A percentile compares a stretch with the other conserved stretches of the same genome.
phyloP scores from a whole-genome alignment of 2,888 invertebrate genomes.

The Aspidiotus rigidus region DNA sequence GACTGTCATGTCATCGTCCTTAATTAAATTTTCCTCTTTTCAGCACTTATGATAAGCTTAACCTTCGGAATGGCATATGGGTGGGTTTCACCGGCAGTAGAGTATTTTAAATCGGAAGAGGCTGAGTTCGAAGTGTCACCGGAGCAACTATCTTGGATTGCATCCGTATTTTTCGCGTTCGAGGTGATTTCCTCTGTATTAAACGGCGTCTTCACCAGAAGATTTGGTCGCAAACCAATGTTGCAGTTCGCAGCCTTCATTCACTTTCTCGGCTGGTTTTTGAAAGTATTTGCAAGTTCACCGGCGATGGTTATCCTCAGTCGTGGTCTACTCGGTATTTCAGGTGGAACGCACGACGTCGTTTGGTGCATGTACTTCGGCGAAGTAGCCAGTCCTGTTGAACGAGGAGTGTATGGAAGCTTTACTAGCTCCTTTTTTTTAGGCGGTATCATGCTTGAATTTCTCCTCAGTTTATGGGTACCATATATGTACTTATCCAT shows the following conservation, averaged over 20 bases:
- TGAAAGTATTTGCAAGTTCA: constrained; percentile 5
- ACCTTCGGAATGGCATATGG: constrained; percentile 6
- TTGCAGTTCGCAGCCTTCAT: too few species aligned
- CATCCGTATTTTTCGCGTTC: neutral
- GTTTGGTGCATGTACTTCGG: constrained; percentile 37
- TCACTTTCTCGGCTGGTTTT: constrained; percentile 3
- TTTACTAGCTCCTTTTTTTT: constrained; percentile 37
- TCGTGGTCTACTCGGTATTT: constrained; percentile 37
- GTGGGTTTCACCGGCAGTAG: constrained; percentile 20
- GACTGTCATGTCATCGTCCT: too few species aligned
- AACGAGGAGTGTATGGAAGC: constrained; percentile 37
- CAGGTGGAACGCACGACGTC: constrained; percentile 37
- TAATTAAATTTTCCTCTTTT: too few species aligned
- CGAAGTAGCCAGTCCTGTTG: constrained; percentile 36
- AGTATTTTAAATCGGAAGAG: neutral
- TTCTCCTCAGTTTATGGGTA: constrained; percentile 36
- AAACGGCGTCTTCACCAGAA: constrained; percentile 4
- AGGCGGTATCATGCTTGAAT: constrained; percentile 37
- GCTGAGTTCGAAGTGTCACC: neutral
- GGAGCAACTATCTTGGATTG: constrained; percentile 24
- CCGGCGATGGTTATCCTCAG: constrained; percentile 33
- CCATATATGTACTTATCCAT: constrained; percentile 29
- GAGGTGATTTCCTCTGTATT: neutral
- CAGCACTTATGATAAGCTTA: neutral
- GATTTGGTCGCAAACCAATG: constrained; percentile 11